phyloP scores from a whole-genome alignment of 2,888 invertebrate species.

The Melieria omissa region DNA sequence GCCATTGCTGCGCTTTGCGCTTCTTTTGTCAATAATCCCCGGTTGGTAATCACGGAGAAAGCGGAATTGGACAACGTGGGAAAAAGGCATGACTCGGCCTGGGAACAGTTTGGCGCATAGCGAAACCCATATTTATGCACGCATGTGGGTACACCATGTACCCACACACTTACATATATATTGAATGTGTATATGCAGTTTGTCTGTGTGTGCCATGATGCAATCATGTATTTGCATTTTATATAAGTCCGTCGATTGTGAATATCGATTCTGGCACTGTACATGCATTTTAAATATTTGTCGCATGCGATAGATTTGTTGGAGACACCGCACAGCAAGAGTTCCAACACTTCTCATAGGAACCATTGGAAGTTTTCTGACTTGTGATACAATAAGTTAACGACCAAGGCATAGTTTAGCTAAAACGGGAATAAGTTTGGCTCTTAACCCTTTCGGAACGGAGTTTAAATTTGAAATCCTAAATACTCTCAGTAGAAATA shows the following conservation, averaged over 20 bases:
- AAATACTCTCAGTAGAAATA: too few relatives aligned
- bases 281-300: too few relatives aligned
- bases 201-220: background rate
- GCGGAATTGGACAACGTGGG: conserved; percentile 8
- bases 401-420: too few relatives aligned
- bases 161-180: background rate
- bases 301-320: too few relatives aligned
- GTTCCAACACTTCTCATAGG: too few relatives aligned
- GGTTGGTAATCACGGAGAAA: conserved; percentile 18
- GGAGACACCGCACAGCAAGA: too few relatives aligned
- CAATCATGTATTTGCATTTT: conserved; percentile 1
- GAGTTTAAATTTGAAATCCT: too few relatives aligned
- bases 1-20: background rate
- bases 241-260: background rate
- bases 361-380: too few relatives aligned
- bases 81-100: background rate
- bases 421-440: too few relatives aligned
- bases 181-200: background rate
- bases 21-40: conserved; percentile 32
- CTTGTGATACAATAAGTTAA: too few relatives aligned
- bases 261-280: background rate
- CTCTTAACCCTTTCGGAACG: too few relatives aligned
- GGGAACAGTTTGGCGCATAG: too few relatives aligned
- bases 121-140: background rate
- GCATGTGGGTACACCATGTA: background rate